Evolutionary conservation across 2,113 vertebrate species (phyloP).

Genomic region (Geococcyx californianus): DNA sequence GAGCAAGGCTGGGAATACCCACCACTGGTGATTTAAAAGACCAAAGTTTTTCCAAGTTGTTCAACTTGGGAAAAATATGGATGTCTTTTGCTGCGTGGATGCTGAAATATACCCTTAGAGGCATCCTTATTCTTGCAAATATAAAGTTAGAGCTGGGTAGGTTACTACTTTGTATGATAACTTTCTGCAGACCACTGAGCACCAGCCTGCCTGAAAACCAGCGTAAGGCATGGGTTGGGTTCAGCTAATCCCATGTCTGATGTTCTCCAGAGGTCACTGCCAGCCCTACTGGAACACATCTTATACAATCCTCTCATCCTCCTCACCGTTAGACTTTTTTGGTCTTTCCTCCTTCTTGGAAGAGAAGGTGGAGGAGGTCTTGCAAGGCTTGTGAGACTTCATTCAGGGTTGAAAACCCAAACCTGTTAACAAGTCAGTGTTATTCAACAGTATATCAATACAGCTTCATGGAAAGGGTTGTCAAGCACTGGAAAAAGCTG

Average conservation of each 20-base stretch:
- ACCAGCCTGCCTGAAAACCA: background rate
- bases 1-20: background rate
- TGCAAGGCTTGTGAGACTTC: background rate
- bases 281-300: background rate
- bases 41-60: background rate
- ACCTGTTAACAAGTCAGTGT: background rate
- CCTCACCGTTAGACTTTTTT: background rate
- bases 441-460: rapidly evolving
- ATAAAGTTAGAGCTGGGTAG: background rate
- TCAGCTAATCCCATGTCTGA: background rate
- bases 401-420: background rate
- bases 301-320: background rate
- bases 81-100: background rate
- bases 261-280: background rate
- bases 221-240: rapidly evolving
- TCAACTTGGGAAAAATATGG: background rate
- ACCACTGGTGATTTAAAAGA: background rate
- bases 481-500: too few species aligned
- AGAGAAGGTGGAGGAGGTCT: background rate
- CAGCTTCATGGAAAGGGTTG: background rate
- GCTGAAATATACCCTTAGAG: background rate
- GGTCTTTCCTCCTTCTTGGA: background rate
- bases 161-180: background rate
- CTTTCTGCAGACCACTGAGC: background rate
- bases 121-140: background rate